Conservation (phyloP, 1,140 invertebrate genomes). For the Oryzaephilus surinamensis region DNA sequence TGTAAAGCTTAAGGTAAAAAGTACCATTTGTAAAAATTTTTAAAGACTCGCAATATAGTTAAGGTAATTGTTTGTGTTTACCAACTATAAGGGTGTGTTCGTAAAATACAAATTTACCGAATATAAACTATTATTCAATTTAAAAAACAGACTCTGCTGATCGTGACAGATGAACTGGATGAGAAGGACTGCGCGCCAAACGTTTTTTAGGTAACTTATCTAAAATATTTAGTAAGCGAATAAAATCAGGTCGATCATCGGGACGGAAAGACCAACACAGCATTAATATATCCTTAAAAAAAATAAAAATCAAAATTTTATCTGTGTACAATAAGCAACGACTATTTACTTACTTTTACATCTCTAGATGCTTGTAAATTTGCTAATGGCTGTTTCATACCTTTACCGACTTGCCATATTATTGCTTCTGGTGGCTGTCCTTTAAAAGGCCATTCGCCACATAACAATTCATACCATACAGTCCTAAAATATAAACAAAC, state of each 20-base stretch:
- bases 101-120: no score
- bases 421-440: slow-evolving; percentile 86
- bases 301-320: slow-evolving; percentile 9
- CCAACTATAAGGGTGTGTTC: no score
- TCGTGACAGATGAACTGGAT: slow-evolving; percentile 87
- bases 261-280: slow-evolving; percentile 86
- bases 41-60: no score
- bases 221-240: slow-evolving; percentile 69
- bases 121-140: no score
- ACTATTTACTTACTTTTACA: slow-evolving; percentile 72
- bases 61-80: no score
- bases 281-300: slow-evolving; percentile 86
- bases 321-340: neutral
- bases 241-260: slow-evolving; percentile 81
- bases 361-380: slow-evolving; percentile 91
- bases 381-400: slow-evolving; percentile 89
- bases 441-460: slow-evolving; percentile 93
- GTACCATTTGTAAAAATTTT: no score
- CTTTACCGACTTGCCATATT: slow-evolving; percentile 96
- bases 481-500: slow-evolving; percentile 54
- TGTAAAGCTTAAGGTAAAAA: no score
- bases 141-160: slow-evolving; percentile 88
- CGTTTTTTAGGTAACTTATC: slow-evolving; percentile 89
- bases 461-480: slow-evolving; percentile 97
- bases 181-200: slow-evolving; percentile 90